A percentile compares a stretch with the other conserved stretches of the same genome.
phyloP scores from a whole-genome alignment of 2,888 invertebrate species.

The Eristalinus sepulchralis region DNA sequence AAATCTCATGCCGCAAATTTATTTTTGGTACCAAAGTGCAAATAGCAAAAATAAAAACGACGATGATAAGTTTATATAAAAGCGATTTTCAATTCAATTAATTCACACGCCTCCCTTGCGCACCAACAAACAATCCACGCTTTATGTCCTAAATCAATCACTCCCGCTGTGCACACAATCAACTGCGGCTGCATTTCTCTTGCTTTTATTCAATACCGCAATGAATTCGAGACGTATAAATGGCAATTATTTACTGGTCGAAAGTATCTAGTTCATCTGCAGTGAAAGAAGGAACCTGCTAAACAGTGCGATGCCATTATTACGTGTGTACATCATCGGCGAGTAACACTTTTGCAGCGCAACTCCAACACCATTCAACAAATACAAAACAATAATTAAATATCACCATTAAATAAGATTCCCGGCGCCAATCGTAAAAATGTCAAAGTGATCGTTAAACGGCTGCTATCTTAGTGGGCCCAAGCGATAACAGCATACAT shows the following conservation, averaged over 20 bases:
- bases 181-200: background rate
- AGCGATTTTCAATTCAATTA: constrained; percentile 36
- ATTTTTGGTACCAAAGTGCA: constrained; percentile 60
- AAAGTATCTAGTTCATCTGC: background rate
- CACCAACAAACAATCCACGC: constrained; percentile 7
- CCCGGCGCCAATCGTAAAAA: constrained; percentile 78
- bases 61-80: constrained; percentile 34
- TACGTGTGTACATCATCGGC: constrained; percentile 28
- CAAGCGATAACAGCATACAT: constrained; percentile 49
- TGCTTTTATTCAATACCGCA: background rate
- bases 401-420: constrained; percentile 73
- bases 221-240: constrained; percentile 5
- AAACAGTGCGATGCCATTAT: constrained; percentile 11
- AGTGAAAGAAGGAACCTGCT: background rate
- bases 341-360: constrained; percentile 27
- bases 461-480: constrained; percentile 47
- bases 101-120: constrained; percentile 17
- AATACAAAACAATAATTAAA: constrained; percentile 66
- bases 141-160: constrained; percentile 28
- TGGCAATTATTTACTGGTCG: background rate
- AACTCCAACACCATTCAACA: constrained; percentile 50
- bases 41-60: constrained; percentile 41
- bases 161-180: constrained; percentile 9
- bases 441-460: constrained; percentile 73
- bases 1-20: constrained; percentile 52